These are phyloP conservation scores for Sebastes fasciatus DNA, from an alignment of 2,113 vertebrate species.

Conservation along the genomic window DNA sequence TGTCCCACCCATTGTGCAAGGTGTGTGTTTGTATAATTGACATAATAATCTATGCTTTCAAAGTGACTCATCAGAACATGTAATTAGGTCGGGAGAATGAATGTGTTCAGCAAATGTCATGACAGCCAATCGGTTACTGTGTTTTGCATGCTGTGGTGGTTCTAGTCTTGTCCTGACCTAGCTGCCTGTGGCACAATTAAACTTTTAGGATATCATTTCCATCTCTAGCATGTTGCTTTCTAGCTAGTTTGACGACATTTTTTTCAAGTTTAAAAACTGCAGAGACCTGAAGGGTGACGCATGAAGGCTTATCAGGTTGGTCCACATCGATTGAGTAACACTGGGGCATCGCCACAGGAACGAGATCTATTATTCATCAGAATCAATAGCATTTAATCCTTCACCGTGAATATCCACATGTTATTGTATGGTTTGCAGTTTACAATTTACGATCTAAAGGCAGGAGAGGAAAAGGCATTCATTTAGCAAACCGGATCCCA, in stretches of 20 bases:
- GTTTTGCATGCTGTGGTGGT: background rate
- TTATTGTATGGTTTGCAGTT: background rate
- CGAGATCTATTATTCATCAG: background rate
- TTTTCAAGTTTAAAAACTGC: background rate
- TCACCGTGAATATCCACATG: background rate
- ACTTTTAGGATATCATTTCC: background rate
- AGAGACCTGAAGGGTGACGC: background rate
- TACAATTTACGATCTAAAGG: background rate
- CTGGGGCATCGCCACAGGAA: background rate
- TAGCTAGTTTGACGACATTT: background rate
- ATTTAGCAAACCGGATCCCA: background rate
- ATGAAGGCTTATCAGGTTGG: background rate
- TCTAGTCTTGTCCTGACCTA: background rate
- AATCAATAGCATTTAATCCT: background rate
- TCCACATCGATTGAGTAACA: background rate
- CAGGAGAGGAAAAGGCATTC: background rate
- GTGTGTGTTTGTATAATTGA: background rate
- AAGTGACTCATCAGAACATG: background rate
- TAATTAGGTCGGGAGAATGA: background rate
- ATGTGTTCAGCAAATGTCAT: background rate
- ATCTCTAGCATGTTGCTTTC: background rate
- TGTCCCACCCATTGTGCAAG: background rate
- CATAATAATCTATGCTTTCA: background rate
- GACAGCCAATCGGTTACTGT: background rate
- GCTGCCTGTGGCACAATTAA: background rate